Evolutionary conservation across 2,113 vertebrate species (phyloP), one percentile per base, ranked within the genome.

Genomic region (Tauraco erythrolophus): DNA sequence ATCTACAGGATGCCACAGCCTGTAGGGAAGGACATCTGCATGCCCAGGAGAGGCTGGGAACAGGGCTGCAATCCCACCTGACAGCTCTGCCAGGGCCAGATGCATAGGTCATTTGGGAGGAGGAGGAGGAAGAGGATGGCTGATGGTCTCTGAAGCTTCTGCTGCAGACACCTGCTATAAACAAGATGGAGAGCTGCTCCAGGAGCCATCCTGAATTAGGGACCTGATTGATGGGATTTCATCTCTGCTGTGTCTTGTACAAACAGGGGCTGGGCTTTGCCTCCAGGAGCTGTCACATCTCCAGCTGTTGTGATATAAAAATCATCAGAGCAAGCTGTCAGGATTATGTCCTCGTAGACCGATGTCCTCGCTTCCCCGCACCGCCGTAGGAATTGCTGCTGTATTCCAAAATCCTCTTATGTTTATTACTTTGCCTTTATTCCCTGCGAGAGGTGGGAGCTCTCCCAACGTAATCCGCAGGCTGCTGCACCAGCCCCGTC

Each of bases 341-440:
- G 91, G 96, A 92, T 96, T 95, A 97, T 46, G 19, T 33, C 0
- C 0, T 61, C 80, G 69, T 91, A 94, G 80, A 48, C 18, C 10
- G 2, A 11, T 33, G 91, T 62, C 92, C 97, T 94, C 2, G 3
- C 83, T 92, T 68, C 88, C 86, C 96, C 0, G 1, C 77, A 4
- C 5, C 0, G 0, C 85, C 0, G 0, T 62, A 66, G 89, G 66
- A 95, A 97, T 75, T 14, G 72, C 94, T 92, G 95, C 95, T 84
- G 56, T 31, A 33, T 54, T 68, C 37, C 28, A 12, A 92, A 97
- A 97, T 96, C 94, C 89, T 94, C 96, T 97, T 95, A 97, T 2
- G 84, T 82, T 95, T 87, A 92, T 94, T 81, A 17, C 92, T 96
- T 72, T 72, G 80, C 41, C 65, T 95, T 94, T 95, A 95, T 89